Percentiles rank a stretch among this genome's conserved stretches.
These are phyloP conservation scores for Scytalopus superciliaris DNA, from an alignment of 2,113 vertebrate genomes.

Conservation along the genomic window DNA sequence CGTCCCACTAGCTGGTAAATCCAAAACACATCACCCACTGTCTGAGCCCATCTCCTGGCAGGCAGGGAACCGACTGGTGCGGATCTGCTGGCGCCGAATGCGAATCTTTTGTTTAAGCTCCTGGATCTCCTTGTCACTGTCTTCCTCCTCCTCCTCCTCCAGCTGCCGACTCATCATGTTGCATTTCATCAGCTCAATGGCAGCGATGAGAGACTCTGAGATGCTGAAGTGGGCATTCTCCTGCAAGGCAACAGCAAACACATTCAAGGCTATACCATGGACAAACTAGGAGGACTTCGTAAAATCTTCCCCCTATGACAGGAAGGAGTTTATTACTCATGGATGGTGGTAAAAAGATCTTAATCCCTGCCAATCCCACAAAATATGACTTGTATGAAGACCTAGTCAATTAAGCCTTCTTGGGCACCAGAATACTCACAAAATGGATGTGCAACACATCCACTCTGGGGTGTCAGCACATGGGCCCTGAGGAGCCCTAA, in stretches of 20 bases:
- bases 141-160: constrained; percentile 86
- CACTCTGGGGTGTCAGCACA: not conserved
- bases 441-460: not conserved
- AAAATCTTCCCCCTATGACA: not conserved
- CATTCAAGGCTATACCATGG: not conserved
- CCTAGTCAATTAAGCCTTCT: not conserved
- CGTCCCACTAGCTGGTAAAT: not conserved
- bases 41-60: constrained; percentile 71
- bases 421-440: not conserved
- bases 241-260: constrained; percentile 64
- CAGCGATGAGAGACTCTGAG: constrained; percentile 94
- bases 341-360: not conserved
- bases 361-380: not conserved
- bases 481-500: not conserved
- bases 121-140: constrained; percentile 92
- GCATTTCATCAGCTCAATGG: constrained; percentile 98
- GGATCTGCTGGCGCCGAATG: constrained; percentile 91
- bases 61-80: constrained; percentile 76
- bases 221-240: constrained; percentile 99
- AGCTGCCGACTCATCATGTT: constrained; percentile 85
- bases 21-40: constrained; percentile 66
- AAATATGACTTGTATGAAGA: not conserved
- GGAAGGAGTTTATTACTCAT: not conserved
- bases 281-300: not conserved
- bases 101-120: constrained; percentile 97